Percentiles rank a stretch among this genome's conserved stretches.
These are phyloP conservation scores for Rhimphoctona megacephalus DNA, from an alignment of 2,888 invertebrate genomes.

Conservation along the genomic window DNA sequence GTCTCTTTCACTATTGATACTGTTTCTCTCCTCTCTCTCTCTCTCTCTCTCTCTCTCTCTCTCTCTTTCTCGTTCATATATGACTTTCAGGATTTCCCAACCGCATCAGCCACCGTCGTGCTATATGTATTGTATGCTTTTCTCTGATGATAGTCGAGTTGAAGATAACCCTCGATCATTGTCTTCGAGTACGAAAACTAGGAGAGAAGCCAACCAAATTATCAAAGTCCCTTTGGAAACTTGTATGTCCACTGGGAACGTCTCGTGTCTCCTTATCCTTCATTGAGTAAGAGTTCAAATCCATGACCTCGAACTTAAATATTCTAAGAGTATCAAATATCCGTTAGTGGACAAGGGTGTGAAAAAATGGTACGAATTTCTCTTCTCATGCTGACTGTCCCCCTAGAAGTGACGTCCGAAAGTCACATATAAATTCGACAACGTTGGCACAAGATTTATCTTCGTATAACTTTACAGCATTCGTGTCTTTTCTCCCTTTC, in stretches of 20 bases:
- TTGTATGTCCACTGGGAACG: constrained; percentile 36
- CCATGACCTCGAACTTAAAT: neutral
- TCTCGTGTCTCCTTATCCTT: constrained; percentile 31
- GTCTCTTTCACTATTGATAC: constrained; percentile 46
- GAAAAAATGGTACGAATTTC: constrained; percentile 1
- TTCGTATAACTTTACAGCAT: constrained; percentile 15
- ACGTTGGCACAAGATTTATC: constrained; percentile 28
- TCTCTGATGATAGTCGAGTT: constrained; percentile 35
- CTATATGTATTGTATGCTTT: constrained; percentile 27
- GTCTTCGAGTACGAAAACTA: constrained; percentile 50
- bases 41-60: constrained; percentile 9
- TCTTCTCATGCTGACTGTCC: neutral
- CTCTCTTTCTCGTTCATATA: neutral
- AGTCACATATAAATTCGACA: neutral
- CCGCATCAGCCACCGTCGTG: constrained; percentile 34
- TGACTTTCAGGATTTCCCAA: constrained; percentile 45
- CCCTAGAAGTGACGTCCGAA: neutral
- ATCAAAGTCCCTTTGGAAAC: constrained; percentile 52
- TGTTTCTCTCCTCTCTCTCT: constrained; percentile 18
- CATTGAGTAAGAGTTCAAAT: neutral
- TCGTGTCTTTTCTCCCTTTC: neutral
- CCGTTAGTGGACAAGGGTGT: neutral
- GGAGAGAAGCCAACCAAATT: constrained; percentile 58
- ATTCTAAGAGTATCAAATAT: neutral
- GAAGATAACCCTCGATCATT: constrained; percentile 58